Evolutionary conservation across 2,113 vertebrate genomes (phyloP).

Genomic region (Callionymus lyra): DNA sequence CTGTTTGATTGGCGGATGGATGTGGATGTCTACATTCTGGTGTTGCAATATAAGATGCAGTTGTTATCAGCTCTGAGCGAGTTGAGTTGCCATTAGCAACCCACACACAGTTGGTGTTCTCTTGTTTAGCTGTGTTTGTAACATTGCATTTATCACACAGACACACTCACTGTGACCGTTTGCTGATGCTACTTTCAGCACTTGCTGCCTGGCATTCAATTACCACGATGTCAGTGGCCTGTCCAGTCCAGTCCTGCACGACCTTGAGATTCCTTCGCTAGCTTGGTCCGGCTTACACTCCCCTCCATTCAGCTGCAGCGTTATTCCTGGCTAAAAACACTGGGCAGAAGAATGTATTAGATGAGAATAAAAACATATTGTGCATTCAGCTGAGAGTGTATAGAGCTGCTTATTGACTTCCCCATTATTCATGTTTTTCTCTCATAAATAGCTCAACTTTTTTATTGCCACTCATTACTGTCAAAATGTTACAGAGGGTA

Average conservation of each 20-base stretch:
- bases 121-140: neutral
- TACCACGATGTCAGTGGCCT: slow-evolving; percentile 58
- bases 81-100: too few species aligned
- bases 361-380: too few species aligned
- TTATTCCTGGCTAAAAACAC: neutral
- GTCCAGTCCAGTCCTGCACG: slow-evolving; percentile 48
- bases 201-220: slow-evolving; percentile 60
- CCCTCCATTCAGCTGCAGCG: slow-evolving; percentile 21
- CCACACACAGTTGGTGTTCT: too few species aligned
- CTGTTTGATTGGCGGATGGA: too few species aligned
- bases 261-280: slow-evolving; percentile 51
- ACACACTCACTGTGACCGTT: slow-evolving; percentile 18
- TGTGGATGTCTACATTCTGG: too few species aligned
- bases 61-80: too few species aligned
- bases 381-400: too few species aligned
- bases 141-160: slow-evolving; percentile 3
- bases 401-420: slow-evolving; percentile 5
- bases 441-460: slow-evolving; percentile 2
- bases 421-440: slow-evolving; percentile 17
- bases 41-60: too few species aligned
- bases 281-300: slow-evolving; percentile 48
- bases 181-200: slow-evolving; percentile 61
- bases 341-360: slow-evolving; percentile 3
- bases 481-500: slow-evolving; percentile 18
- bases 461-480: slow-evolving; percentile 20